Conservation (phyloP, 2,113 vertebrate species). For the Crypturellus undulatus region DNA sequence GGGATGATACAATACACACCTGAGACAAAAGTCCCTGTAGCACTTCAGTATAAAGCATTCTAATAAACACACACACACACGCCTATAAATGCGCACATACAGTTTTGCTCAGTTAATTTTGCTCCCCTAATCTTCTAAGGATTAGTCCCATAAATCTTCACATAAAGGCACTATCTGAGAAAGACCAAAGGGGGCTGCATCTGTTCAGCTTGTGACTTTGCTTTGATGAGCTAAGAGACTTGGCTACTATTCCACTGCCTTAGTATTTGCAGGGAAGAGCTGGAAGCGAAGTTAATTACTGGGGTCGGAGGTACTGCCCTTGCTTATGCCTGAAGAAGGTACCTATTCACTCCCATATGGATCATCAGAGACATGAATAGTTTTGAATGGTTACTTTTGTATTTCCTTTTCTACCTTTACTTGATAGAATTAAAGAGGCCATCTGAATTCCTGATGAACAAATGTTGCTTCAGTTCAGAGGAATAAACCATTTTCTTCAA, state of each 20-base stretch:
- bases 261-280: background rate
- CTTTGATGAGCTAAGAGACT: background rate
- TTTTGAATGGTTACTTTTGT: background rate
- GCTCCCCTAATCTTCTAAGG: background rate
- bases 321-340: background rate
- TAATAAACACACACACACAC: background rate
- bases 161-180: background rate
- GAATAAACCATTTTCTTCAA: background rate
- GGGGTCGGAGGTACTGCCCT: background rate
- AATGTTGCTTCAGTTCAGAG: background rate
- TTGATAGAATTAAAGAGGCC: background rate
- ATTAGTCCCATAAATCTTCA: background rate
- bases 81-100: background rate
- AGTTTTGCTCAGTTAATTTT: background rate
- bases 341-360: background rate
- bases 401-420: background rate
- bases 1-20: background rate
- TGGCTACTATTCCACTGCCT: background rate
- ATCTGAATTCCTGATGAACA: background rate
- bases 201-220: background rate
- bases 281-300: background rate
- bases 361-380: background rate
- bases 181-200: background rate
- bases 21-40: background rate
- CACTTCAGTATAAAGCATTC: background rate